phyloP scores from a whole-genome alignment of 2,797 vertebrate species.

The Carapus acus region DNA sequence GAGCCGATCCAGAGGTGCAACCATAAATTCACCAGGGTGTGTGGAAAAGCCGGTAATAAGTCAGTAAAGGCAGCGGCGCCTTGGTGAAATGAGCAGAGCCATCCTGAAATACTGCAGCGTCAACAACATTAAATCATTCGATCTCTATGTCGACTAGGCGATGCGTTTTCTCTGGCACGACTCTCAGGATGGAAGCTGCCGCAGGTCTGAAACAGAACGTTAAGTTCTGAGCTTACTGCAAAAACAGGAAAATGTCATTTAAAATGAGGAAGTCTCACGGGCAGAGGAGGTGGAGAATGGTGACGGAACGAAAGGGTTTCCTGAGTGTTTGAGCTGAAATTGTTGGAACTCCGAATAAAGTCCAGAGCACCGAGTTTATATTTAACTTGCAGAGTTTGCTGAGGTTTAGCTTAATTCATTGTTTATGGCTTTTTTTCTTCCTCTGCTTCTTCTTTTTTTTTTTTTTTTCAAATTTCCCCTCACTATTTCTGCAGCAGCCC shows the following conservation, averaged over 20 bases:
- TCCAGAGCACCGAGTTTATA: slow-evolving; percentile 1
- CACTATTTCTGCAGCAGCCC: slow-evolving; percentile 10
- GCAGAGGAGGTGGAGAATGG: slow-evolving; percentile 14
- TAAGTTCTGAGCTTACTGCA: slow-evolving; percentile 45
- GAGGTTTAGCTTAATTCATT: slow-evolving; percentile 22
- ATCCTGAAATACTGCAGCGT: slow-evolving; percentile 30
- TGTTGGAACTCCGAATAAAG: background rate
- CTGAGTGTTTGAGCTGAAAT: slow-evolving; percentile 18
- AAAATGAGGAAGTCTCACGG: slow-evolving; percentile 29
- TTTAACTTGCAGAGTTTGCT: background rate
- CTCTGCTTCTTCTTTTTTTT: too few relatives aligned
- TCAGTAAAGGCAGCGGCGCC: slow-evolving; percentile 37
- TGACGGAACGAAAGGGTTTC: slow-evolving; percentile 10
- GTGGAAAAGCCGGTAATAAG: slow-evolving; percentile 33
- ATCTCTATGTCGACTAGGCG: slow-evolving; percentile 37
- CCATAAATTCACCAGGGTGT: slow-evolving; percentile 23
- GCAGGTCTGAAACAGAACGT: slow-evolving; percentile 41
- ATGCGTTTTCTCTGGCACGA: slow-evolving; percentile 20
- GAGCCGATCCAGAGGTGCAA: background rate
- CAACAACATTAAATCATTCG: slow-evolving; percentile 47
- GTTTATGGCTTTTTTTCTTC: slow-evolving; percentile 17
- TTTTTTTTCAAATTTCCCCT: too few relatives aligned
- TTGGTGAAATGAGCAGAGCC: slow-evolving; percentile 36
- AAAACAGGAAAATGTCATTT: slow-evolving; percentile 54
- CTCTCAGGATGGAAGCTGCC: slow-evolving; percentile 27